Conservation (phyloP, 2,113 vertebrate species). For the Elephas maximus region DNA sequence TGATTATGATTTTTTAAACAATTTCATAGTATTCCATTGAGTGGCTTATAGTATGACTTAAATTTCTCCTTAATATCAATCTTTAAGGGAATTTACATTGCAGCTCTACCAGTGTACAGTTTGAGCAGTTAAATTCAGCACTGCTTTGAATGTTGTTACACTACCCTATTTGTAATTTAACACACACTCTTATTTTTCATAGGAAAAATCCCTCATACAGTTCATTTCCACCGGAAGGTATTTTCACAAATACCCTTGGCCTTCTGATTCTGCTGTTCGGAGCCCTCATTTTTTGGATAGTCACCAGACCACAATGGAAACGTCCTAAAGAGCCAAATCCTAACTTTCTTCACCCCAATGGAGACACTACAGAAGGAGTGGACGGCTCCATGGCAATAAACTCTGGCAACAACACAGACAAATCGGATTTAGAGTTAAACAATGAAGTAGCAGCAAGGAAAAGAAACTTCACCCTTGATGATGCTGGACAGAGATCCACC, state of each 20-base stretch:
- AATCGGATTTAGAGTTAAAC: constrained; percentile 84
- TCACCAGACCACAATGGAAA: constrained; percentile 94
- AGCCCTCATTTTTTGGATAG: constrained; percentile 94
- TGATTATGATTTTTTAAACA: constrained; percentile 43
- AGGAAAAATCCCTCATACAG: constrained; percentile 87
- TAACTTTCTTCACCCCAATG: constrained; percentile 78
- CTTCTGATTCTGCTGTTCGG: constrained; percentile 93
- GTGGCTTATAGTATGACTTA: constrained; percentile 11
- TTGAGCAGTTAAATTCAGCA: constrained; percentile 40
- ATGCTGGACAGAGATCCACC: constrained; percentile 89
- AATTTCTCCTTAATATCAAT: constrained; percentile 21
- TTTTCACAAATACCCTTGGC: constrained; percentile 94
- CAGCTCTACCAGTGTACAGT: background rate
- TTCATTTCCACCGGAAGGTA: constrained; percentile 92
- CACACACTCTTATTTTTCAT: constrained; percentile 2
- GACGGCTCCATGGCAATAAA: constrained; percentile 85
- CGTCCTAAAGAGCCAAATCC: constrained; percentile 90
- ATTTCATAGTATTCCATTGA: background rate
- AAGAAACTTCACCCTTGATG: constrained; percentile 90
- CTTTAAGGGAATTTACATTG: background rate
- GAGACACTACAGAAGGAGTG: constrained; percentile 75
- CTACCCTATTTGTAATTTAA: constrained; percentile 62
- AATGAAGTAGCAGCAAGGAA: constrained; percentile 89
- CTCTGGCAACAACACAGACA: constrained; percentile 67
- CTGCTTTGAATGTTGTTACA: background rate